phyloP scores from a whole-genome alignment of 2,113 vertebrate genomes.

The Chloropsis cyanopogon region DNA sequence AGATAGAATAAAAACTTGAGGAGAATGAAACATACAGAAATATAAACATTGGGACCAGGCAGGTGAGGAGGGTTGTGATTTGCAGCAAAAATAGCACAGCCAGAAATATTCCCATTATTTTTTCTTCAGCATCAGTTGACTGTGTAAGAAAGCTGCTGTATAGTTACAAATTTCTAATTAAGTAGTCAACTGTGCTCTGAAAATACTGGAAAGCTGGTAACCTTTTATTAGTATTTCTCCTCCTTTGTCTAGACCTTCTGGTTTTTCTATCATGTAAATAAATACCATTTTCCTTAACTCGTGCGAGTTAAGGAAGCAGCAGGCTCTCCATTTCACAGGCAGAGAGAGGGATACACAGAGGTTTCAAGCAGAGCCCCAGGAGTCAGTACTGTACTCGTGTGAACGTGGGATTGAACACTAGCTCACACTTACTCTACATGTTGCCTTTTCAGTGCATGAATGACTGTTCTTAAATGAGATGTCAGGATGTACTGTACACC shows the following conservation, averaged over 20 bases:
- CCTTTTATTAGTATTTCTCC: neutral
- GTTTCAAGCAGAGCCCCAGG: neutral
- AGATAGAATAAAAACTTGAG: constrained; percentile 52
- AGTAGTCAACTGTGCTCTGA: neutral
- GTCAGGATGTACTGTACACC: neutral
- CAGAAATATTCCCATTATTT: neutral
- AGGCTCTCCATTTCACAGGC: neutral
- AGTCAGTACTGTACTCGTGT: neutral
- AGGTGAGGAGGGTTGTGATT: neutral
- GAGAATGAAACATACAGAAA: constrained; percentile 31
- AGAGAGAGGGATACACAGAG: neutral
- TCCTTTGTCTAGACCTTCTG: neutral
- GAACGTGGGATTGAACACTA: neutral
- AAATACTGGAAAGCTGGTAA: neutral
- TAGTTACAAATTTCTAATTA: neutral
- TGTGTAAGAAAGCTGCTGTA: neutral
- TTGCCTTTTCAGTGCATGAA: neutral
- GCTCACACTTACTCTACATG: neutral
- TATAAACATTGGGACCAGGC: neutral
- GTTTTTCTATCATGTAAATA: neutral
- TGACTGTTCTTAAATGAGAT: neutral
- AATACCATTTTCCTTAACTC: neutral
- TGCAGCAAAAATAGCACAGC: neutral
- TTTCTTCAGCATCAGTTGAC: neutral
- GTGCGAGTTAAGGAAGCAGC: neutral